Evolutionary conservation across 2,797 vertebrate genomes (phyloP).

Genomic region (Acestrorhynchus altus): DNA sequence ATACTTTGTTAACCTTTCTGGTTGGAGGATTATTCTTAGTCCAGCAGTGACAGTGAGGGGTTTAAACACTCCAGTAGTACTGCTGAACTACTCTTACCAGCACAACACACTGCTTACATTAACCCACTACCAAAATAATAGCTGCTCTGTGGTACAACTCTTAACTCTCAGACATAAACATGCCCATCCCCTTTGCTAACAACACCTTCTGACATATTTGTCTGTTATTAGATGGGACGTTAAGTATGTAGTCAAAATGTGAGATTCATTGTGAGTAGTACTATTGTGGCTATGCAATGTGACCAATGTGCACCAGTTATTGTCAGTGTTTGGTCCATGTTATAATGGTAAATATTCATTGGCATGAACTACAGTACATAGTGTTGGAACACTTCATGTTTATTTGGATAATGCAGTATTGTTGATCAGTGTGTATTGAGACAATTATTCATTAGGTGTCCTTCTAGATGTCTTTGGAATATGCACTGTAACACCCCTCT

Average conservation of each 20-base stretch:
- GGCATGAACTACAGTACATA: not conserved
- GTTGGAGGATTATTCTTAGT: too few relatives aligned
- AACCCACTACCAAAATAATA: too few relatives aligned
- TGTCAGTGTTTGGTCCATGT: not conserved
- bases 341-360: not conserved
- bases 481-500: conserved; percentile 6
- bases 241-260: not conserved
- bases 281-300: conserved; percentile 18
- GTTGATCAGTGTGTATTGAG: not conserved
- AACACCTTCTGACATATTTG: not conserved
- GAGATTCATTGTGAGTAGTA: conserved; percentile 1
- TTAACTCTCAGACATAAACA: too few relatives aligned
- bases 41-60: too few relatives aligned
- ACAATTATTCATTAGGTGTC: not conserved
- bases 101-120: too few relatives aligned
- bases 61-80: too few relatives aligned
- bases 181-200: not conserved
- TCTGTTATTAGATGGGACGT: not conserved
- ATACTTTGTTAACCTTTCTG: too few relatives aligned
- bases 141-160: too few relatives aligned
- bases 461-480: not conserved
- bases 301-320: not conserved
- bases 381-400: not conserved
- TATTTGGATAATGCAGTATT: not conserved
- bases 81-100: too few relatives aligned